Percentiles rank a stretch among this genome's conserved stretches.
These are phyloP conservation scores for Thera obeliscata DNA, from an alignment of 2,888 invertebrate species.

Conservation along the genomic window DNA sequence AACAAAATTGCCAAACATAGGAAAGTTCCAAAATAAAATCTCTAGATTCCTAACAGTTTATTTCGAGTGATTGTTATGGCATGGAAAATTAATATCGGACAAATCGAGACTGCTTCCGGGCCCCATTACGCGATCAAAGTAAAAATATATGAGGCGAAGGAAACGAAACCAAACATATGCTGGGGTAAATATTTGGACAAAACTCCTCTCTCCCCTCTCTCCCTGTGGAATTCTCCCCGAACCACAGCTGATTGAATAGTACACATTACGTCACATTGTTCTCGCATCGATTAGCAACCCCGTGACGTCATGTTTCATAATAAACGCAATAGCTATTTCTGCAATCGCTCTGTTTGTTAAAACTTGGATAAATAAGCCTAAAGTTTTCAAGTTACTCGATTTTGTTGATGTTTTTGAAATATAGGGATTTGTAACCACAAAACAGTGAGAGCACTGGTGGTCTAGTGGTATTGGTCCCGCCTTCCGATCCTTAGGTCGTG, in stretches of 20 bases:
- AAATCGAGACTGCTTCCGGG: slow-evolving; percentile 74
- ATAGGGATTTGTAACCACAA: neutral
- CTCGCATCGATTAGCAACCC: slow-evolving; percentile 76
- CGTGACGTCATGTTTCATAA: slow-evolving; percentile 72
- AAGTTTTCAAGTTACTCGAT: neutral
- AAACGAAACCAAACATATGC: slow-evolving; percentile 84
- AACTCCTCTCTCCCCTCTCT: slow-evolving; percentile 30
- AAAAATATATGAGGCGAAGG: slow-evolving; percentile 83
- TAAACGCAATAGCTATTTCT: slow-evolving; percentile 38
- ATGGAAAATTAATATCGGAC: slow-evolving; percentile 74
- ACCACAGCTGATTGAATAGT: slow-evolving; percentile 17
- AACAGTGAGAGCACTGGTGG: no score
- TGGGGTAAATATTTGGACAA: slow-evolving; percentile 78
- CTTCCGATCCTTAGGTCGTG: no score
- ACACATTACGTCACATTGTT: slow-evolving; percentile 79
- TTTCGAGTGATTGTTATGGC: slow-evolving; percentile 35
- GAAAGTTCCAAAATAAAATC: slow-evolving; percentile 3
- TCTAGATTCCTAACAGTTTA: slow-evolving; percentile 18
- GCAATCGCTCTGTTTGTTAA: slow-evolving; percentile 3
- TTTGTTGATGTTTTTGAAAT: neutral
- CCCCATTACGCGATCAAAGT: slow-evolving; percentile 79
- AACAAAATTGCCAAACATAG: neutral
- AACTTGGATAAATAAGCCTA: neutral
- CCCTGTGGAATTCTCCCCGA: slow-evolving; percentile 54
- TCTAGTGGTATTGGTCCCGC: no score